These are phyloP conservation scores for Tiliqua scincoides DNA, from an alignment of 2,113 vertebrate genomes.

Conservation along the genomic window DNA sequence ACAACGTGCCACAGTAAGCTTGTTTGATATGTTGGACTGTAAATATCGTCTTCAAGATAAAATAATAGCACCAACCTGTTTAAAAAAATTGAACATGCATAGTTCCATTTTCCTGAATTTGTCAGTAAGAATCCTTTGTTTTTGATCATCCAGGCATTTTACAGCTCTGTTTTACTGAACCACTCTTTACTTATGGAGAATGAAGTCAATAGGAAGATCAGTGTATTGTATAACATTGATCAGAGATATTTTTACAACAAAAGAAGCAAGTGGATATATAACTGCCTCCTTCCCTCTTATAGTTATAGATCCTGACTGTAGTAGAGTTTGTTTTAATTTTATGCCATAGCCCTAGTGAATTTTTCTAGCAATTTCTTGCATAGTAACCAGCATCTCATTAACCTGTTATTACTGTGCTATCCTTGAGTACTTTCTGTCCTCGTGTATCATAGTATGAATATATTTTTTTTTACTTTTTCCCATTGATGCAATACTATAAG, in stretches of 20 bases:
- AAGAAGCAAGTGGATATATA: not conserved
- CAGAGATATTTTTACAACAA: not conserved
- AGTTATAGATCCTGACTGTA: not conserved
- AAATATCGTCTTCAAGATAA: slow-evolving; percentile 1
- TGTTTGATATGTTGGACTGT: slow-evolving; percentile 1
- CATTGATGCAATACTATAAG: not conserved
- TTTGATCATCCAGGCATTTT: not conserved
- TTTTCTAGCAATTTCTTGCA: not conserved
- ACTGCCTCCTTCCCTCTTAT: not conserved
- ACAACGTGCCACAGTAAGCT: slow-evolving; percentile 27
- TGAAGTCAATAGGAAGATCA: not conserved
- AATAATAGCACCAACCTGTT: not conserved
- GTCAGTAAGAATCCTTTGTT: not conserved
- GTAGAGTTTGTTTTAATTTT: not conserved
- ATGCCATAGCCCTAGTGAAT: not conserved
- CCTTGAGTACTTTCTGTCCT: not conserved
- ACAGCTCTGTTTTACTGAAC: fast-evolving
- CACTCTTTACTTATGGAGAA: not conserved
- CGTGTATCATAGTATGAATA: not conserved
- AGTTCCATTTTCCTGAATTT: not conserved
- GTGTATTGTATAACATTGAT: slow-evolving; percentile 2
- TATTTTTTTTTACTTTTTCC: not conserved
- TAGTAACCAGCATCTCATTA: not conserved
- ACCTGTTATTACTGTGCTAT: not conserved
- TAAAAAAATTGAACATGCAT: not conserved